Conservation (phyloP, 2,888 invertebrate genomes). For the Cremastinae sp. region DNA sequence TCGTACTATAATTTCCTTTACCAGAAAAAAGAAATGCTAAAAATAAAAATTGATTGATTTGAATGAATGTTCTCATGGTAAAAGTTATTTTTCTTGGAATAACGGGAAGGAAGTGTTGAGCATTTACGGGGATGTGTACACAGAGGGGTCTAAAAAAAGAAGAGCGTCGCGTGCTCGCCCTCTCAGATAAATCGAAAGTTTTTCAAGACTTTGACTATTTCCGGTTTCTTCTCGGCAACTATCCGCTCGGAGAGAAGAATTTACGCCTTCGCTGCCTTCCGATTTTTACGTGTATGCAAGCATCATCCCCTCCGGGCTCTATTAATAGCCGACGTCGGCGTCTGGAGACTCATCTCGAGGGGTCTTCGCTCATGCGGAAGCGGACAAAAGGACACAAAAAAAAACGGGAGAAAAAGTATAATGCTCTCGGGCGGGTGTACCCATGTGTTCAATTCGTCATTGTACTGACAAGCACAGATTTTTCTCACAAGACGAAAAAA, state of each 20-base stretch:
- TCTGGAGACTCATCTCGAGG: conserved; percentile 42
- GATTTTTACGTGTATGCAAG: conserved; percentile 19
- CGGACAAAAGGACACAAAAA: conserved; percentile 37
- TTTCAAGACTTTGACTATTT: conserved; percentile 33
- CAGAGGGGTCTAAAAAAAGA: conserved; percentile 9
- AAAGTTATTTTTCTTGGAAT: too few species aligned
- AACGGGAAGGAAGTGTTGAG: neutral
- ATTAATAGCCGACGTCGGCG: conserved; percentile 51
- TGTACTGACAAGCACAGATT: conserved; percentile 26
- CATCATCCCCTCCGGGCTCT: conserved; percentile 38
- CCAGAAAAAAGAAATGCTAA: too few species aligned
- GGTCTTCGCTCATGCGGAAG: conserved; percentile 50
- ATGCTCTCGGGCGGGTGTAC: conserved; percentile 16
- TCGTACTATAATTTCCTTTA: too few species aligned
- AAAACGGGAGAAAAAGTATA: neutral
- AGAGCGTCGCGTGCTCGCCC: conserved; percentile 24
- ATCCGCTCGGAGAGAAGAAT: conserved; percentile 29
- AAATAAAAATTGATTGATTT: too few species aligned
- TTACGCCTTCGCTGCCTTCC: conserved; percentile 50
- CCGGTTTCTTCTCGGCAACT: conserved; percentile 35
- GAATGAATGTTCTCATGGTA: too few species aligned
- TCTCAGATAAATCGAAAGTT: conserved; percentile 33
- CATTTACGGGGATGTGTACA: neutral
- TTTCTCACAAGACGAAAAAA: neutral
- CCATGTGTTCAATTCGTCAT: conserved; percentile 43